Evolutionary conservation across 1,140 invertebrate genomes (phyloP), one percentile per base, ranked within the genome.

Genomic region (Leptopilina clavipes): DNA sequence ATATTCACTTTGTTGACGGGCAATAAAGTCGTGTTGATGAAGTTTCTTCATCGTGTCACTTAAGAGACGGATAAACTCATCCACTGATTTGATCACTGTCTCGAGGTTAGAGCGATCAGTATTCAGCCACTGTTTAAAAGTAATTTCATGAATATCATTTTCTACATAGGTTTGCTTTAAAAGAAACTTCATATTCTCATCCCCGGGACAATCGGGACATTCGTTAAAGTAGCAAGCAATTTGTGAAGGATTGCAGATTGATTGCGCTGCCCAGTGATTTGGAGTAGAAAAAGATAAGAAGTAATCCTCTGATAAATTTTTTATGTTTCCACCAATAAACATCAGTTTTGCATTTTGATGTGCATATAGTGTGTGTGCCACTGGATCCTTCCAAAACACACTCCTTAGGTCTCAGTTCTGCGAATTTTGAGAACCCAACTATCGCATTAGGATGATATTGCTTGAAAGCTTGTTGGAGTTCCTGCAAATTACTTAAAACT

Each of bases 61-160:
- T 56, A 18, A 56, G 9, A 12, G 19, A 14, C 3, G 7, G 12
- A 59, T 59, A 25, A 59, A 59, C 12, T 59, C n/a, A 25, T 59
- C 56, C 14, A 59, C 9, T 25, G 56, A 9, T 12, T 22, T 10
- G 7, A 25, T 14, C 7, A 59, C 19, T 25, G 56, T 59, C 14
- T 25, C 56, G 0, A 25, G 12, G 79, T 80, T n/a, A 77, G 71
- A 31, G 79, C 70, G 74, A 79, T 70, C 85, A 80, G n/a, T 22
- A 12, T 25, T 10, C 10, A 59, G 22, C 56, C 10, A 22, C 19
- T 31, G 56, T 9, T 31, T 59, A 59, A 25, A 25, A 25, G 11
- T 59, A 25, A 59, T 11, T 12, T 31, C 19, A 25, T 59, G 19
- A 59, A 59, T 25, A 59, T 11, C 10, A 59, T 22, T 25, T 59